Percentiles rank a stretch among this genome's conserved stretches.
phyloP scores from a whole-genome alignment of 2,888 invertebrate genomes.

The Drosophila anceps region DNA sequence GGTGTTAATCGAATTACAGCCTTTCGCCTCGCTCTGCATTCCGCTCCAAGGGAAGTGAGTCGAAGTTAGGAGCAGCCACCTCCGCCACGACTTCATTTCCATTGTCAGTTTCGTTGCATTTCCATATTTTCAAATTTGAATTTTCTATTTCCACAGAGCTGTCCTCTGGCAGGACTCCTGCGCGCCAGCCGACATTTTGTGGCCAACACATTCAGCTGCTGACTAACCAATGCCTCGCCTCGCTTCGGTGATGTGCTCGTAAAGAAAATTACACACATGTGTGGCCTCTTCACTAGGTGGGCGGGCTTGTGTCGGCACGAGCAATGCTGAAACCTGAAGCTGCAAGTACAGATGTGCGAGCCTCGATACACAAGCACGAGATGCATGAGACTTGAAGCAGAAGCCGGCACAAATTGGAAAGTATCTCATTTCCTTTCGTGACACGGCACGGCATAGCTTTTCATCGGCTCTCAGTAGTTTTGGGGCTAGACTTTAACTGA shows the following conservation, averaged over 20 bases:
- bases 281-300: conserved; percentile 42
- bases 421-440: background rate
- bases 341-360: background rate
- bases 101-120: conserved; percentile 52
- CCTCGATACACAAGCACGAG: background rate
- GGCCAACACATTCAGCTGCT: conserved; percentile 15
- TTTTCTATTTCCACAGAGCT: conserved; percentile 65
- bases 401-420: background rate
- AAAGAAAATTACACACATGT: conserved; percentile 78
- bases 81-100: conserved; percentile 37
- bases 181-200: conserved; percentile 54
- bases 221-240: conserved; percentile 25
- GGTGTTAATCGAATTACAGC: conserved; percentile 77
- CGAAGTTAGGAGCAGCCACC: conserved; percentile 43
- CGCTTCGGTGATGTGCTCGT: conserved; percentile 39
- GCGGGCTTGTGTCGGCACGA: background rate
- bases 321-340: background rate
- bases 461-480: background rate
- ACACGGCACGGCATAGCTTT: background rate
- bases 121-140: conserved; percentile 80
- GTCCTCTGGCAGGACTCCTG: conserved; percentile 17
- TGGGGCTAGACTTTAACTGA: background rate
- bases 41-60: background rate
- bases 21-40: conserved; percentile 13
- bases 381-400: background rate